Evolutionary conservation across 2,888 invertebrate species (phyloP), one percentile per base, ranked within the genome.

Genomic region (Cyclophora punctaria): DNA sequence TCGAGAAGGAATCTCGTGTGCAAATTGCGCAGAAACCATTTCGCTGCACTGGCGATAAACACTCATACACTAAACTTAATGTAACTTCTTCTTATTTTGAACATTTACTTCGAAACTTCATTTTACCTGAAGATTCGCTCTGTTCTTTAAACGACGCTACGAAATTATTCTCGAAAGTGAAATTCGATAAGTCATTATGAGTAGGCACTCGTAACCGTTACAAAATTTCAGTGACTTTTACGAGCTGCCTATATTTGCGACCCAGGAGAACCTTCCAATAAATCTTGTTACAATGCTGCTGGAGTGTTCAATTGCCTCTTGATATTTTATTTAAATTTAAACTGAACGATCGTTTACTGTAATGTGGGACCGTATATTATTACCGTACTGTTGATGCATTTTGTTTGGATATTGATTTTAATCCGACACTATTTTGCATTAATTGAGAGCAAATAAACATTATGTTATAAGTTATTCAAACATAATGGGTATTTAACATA

Each of bases 1-100:
- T 63, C 68, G 66, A 59, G 64, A 53, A 70, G 71, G 67, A 74
- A 75, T 73, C 68, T 69, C 69, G 68, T 62, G 68, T 71, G 71
- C 66, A 73, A 75, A 75, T 72, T 72, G 70, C 66, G 56, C 64
- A 59, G 64, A 69, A 67, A 64, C 68, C 68, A 70, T 72, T 74
- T 67, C 66, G 65, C 62, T 69, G 64, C 68, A 65, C 64, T 53
- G 63, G 69, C 69, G 65, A 72, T 74, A 75, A 74, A 78, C 68
- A 71, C 66, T 46, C 33, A 3, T 44, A 34, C 44, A 44, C 44
- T 5, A 44, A 34, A 34, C 33, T 44, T 44, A 34, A 34, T 44
- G 33, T 44, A 5, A 34, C 20, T 37, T 37, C 37, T 37, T 37
- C 37, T 5, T 47, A 53, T 55, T 57, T 50, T 51, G 48, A 51